These are phyloP conservation scores for Drosophila lacicola DNA, from an alignment of 2,888 invertebrate species.

Conservation along the genomic window DNA sequence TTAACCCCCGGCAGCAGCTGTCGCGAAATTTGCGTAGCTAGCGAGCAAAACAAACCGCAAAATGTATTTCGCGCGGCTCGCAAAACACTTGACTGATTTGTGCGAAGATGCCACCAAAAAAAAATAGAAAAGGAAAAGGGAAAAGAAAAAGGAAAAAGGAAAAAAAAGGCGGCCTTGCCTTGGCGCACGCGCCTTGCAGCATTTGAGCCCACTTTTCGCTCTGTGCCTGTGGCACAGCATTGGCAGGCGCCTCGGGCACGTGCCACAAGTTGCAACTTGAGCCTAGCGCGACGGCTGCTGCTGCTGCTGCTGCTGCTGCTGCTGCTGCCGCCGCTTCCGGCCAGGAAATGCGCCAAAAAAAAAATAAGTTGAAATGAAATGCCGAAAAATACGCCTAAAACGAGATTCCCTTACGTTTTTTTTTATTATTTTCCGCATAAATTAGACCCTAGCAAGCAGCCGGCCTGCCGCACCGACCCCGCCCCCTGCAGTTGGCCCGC, in stretches of 20 bases:
- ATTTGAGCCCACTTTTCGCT: conserved; percentile 43
- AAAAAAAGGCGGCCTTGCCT: conserved; percentile 5
- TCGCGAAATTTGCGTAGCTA: conserved; percentile 61
- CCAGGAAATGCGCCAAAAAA: conserved; percentile 62
- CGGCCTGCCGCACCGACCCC: not conserved
- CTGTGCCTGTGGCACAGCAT: conserved; percentile 28
- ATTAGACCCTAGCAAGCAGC: conserved; percentile 43
- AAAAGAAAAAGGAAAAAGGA: not conserved
- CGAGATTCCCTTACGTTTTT: conserved; percentile 1
- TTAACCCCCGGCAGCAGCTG: conserved; percentile 30
- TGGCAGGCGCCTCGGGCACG: conserved; percentile 49
- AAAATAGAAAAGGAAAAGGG: not conserved
- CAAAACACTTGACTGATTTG: conserved; percentile 49
- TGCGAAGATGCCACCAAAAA: conserved; percentile 13
- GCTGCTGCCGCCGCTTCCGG: conserved; percentile 36
- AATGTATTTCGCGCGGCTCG: conserved; percentile 40
- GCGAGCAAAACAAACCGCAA: conserved; percentile 74
- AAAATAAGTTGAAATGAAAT: conserved; percentile 2
- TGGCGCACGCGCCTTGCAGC: conserved; percentile 24
- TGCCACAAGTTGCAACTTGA: conserved; percentile 68
- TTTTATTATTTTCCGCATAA: conserved; percentile 64
- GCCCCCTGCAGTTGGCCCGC: no score
- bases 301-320: conserved; percentile 16
- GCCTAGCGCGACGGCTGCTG: conserved; percentile 39
- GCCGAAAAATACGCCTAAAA: conserved; percentile 15